Base-by-base conservation (phyloP, 2,113 vertebrate genomes). In the Oryzias woworae region DNA sequence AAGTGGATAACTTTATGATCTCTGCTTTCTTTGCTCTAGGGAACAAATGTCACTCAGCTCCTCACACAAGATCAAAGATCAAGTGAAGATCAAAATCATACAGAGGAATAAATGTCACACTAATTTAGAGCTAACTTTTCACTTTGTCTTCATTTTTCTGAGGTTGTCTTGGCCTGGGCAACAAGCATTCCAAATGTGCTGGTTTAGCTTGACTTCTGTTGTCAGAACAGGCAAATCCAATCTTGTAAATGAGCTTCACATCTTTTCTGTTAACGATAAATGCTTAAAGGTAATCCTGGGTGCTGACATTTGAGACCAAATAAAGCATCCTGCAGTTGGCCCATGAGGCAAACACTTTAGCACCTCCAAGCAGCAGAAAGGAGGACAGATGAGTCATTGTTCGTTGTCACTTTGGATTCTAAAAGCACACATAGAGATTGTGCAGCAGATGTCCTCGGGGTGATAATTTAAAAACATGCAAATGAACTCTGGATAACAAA, bases 341-440 rank as follows among this genome's bases (percentile, higher is more conserved):
- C 36, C 22, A 26, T 73, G 53, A 53, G 51, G 26, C 18, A 42
- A 47, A 26, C n/a, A 56, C 23, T 49, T 75, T 52, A 18, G 44
- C 62, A 62, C 70, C 53, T 68, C 42, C 41, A 41, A 51, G 23
- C 71, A 72, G 58, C 56, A 2, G 41, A 31, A 22, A 14, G 26
- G 26, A 36, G 8, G 23, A 53, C 17, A 18, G 8, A 79, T 81
- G 77, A 85, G 43, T 85, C 75, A 74, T 48, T 62, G 57, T 45
- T 73, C 49, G 13, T 41, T 73, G 65, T 71, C 58, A 42, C 66
- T 58, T 82, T 65, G 18, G 72, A 65, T 78, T 66, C 62, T 18
- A 44, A 15, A 53, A 56, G 31, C 63, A 73, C 45, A 53, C 36
- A 61, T 24, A 42, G 56, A 42, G 18, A 71, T 23, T 74, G 63